Evolutionary conservation across 2,797 vertebrate genomes (phyloP), one percentile per base, ranked within the genome.

Genomic region (Myripristis murdjan): DNA sequence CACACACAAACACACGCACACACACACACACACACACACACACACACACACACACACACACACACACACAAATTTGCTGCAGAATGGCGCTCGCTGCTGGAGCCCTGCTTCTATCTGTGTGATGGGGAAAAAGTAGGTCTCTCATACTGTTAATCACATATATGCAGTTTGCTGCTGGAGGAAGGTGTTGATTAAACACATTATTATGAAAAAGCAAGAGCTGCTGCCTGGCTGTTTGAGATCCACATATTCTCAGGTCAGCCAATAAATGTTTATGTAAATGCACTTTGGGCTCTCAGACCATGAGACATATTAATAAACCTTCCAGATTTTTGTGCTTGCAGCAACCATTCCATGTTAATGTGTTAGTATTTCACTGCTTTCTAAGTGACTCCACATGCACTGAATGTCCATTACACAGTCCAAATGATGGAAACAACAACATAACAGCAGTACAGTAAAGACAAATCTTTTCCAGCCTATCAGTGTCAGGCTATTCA

Each of bases 161-260:
- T 81, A 24, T 67, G 69, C 70, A 67, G 65, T 72, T 83, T 44
- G 16, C 52, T 70, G 76, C 47, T 3, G 76, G 72, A 72, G 64
- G 66, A 87, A 85, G 58, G 89, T 88, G 90, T 88, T 89, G 91
- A 90, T 90, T 87, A 88, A 86, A 85, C 77, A 76, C 31, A 1
- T 31, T 72, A 63, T 64, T 39, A 52, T 47, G 35, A 73, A 55
- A 53, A 70, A 43, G 44, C n/a, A n/a, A 48, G 66, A 39, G 65
- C 41, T 70, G 58, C 23, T 77, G 65, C 26, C 39, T 15, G 26
- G 23, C 61, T 46, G 49, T 51, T 47, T 4, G 3, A 57, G 49
- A 2, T 12, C 35, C 70, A 39, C 52, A 46, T 10, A 10, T 69
- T 75, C 72, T 75, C 44, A 51, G 61, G 72, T 81, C 59, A 76